phyloP scores from a whole-genome alignment of 2,113 vertebrate species.

The Symphodus melops region DNA sequence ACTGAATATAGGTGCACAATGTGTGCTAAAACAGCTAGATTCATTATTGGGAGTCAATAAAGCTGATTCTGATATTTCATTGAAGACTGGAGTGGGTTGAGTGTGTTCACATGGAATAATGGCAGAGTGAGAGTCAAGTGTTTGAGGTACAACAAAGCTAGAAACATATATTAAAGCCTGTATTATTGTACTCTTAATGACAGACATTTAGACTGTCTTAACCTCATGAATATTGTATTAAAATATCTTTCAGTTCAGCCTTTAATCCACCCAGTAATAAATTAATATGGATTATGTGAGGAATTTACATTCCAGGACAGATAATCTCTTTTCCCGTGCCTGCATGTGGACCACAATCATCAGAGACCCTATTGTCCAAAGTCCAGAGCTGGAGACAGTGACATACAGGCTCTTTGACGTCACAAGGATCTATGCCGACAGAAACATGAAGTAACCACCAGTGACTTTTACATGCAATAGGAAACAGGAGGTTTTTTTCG shows the following conservation, averaged over 20 bases:
- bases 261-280: constrained; percentile 27
- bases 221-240: background rate
- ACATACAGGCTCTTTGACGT: constrained; percentile 28
- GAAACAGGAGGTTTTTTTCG: constrained; percentile 5
- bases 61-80: too few species aligned
- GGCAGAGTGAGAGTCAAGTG: background rate
- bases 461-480: background rate
- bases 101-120: background rate
- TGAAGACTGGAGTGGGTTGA: background rate
- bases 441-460: constrained; percentile 17
- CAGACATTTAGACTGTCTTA: background rate
- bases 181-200: background rate
- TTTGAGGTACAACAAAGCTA: too few species aligned
- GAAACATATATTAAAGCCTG: too few species aligned
- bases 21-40: background rate
- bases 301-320: constrained; percentile 71
- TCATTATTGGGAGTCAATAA: too few species aligned
- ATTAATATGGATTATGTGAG: constrained; percentile 57
- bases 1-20: background rate
- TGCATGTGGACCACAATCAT: constrained; percentile 38
- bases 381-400: constrained; percentile 29
- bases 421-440: constrained; percentile 13
- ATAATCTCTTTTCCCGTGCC: constrained; percentile 65
- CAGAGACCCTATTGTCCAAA: constrained; percentile 63
- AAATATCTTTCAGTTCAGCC: background rate